These are phyloP conservation scores for Portunus trituberculatus DNA, from an alignment of 1,140 invertebrate species.

Conservation along the genomic window DNA sequence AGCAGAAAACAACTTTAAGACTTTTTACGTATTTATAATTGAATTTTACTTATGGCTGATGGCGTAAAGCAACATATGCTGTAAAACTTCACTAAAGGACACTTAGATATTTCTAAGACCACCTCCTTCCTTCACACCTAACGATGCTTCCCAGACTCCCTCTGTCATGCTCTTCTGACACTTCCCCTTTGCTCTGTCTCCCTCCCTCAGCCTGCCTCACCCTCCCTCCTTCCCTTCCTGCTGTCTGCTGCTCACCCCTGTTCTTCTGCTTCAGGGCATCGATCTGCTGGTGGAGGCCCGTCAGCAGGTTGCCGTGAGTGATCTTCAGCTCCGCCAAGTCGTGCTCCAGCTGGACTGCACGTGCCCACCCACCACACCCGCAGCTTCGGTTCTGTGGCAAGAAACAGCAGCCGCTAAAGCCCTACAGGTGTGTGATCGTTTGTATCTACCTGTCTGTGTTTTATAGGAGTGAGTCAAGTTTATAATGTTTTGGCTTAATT, in stretches of 20 bases:
- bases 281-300: slow-evolving; percentile 63
- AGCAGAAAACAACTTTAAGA: neutral
- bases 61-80: no score
- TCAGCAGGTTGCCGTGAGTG: slow-evolving; percentile 60
- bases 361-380: slow-evolving; percentile 67
- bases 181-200: neutral
- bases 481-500: no score
- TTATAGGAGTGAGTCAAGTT: no score
- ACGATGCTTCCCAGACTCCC: neutral
- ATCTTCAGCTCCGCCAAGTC: slow-evolving; percentile 64
- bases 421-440: neutral
- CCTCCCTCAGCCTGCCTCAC: neutral
- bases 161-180: no score
- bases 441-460: neutral
- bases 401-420: neutral
- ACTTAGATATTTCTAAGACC: no score
- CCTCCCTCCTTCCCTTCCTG: neutral
- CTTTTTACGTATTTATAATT: no score
- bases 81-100: no score
- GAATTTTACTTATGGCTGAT: no score
- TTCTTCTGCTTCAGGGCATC: slow-evolving; percentile 72
- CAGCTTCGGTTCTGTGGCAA: slow-evolving; percentile 53
- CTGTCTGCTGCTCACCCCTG: slow-evolving; percentile 54
- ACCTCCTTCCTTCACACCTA: neutral
- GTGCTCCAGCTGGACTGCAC: slow-evolving; percentile 68